Conservation (phyloP, 2,113 vertebrate species). For the Romanogobio albipinnatus region DNA sequence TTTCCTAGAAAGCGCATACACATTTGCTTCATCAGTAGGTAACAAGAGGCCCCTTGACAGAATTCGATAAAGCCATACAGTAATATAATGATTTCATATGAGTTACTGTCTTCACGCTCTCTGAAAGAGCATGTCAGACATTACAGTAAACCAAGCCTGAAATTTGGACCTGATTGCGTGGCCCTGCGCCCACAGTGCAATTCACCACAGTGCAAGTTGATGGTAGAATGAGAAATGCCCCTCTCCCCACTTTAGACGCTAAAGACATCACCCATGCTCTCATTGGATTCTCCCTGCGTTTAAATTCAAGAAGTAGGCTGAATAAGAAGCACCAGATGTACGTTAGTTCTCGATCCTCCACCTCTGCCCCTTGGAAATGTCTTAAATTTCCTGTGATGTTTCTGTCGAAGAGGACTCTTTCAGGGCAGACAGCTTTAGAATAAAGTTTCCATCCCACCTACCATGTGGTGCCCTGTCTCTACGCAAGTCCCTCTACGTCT, state of each 20-base stretch:
- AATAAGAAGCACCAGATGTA: constrained; percentile 45
- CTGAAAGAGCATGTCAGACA: constrained; percentile 48
- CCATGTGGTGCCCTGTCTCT: constrained; percentile 64
- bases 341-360: constrained; percentile 17
- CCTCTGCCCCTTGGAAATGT: constrained; percentile 58
- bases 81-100: constrained; percentile 57
- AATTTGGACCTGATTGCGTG: constrained; percentile 70
- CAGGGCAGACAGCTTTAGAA: constrained; percentile 63
- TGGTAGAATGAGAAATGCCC: constrained; percentile 72
- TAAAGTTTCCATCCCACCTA: constrained; percentile 79
- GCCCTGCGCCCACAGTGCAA: constrained; percentile 56
- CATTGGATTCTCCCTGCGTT: constrained; percentile 7
- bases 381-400: constrained; percentile 69
- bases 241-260: constrained; percentile 47
- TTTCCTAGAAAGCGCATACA: constrained; percentile 15
- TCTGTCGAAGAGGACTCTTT: constrained; percentile 49
- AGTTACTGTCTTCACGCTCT: constrained; percentile 41
- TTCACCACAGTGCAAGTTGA: constrained; percentile 68
- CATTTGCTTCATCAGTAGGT: constrained; percentile 56
- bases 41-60: constrained; percentile 36
- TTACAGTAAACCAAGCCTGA: constrained; percentile 65
- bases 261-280: constrained; percentile 50
- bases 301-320: not conserved
- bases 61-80: constrained; percentile 52
- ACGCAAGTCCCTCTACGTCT: constrained; percentile 58